Evolutionary conservation across 2,797 vertebrate species (phyloP).

Genomic region (Thaleichthys pacificus): DNA sequence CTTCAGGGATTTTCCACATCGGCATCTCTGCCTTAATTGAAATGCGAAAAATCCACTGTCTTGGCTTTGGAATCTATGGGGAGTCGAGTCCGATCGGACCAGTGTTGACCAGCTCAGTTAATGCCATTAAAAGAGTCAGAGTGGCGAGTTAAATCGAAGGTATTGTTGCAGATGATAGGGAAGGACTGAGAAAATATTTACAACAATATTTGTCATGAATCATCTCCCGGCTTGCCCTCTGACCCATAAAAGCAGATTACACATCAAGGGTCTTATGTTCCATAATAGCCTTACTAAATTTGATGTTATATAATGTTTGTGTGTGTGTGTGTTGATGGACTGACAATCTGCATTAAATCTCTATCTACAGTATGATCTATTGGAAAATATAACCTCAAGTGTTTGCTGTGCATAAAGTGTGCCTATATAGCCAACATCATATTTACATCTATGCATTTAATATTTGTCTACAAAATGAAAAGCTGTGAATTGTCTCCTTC

Average conservation of each 20-base stretch:
- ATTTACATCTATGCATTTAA: background rate
- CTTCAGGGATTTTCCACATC: background rate
- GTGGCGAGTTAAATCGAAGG: too few relatives aligned
- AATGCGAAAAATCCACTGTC: background rate
- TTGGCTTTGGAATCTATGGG: background rate
- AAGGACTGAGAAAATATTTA: background rate
- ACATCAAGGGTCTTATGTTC: constrained; percentile 21
- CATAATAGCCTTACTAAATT: constrained; percentile 51
- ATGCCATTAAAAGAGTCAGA: background rate
- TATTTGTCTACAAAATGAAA: background rate
- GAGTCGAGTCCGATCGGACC: too few relatives aligned
- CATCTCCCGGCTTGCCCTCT: background rate
- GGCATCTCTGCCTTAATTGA: constrained; percentile 57
- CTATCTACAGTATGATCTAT: constrained; percentile 17
- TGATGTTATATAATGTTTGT: constrained; percentile 22
- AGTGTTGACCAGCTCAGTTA: background rate
- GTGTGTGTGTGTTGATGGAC: constrained; percentile 6
- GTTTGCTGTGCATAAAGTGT: constrained; percentile 36
- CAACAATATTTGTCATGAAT: background rate
- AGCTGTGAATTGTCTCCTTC: background rate
- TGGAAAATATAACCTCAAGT: constrained; percentile 26
- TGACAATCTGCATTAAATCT: constrained; percentile 5
- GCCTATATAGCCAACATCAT: constrained; percentile 37
- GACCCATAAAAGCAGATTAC: background rate
- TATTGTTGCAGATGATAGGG: background rate